Percentiles rank a stretch among this genome's conserved stretches.
These are phyloP conservation scores for Sycophaga agraensis DNA, from an alignment of 1,140 invertebrate species.

Conservation along the genomic window DNA sequence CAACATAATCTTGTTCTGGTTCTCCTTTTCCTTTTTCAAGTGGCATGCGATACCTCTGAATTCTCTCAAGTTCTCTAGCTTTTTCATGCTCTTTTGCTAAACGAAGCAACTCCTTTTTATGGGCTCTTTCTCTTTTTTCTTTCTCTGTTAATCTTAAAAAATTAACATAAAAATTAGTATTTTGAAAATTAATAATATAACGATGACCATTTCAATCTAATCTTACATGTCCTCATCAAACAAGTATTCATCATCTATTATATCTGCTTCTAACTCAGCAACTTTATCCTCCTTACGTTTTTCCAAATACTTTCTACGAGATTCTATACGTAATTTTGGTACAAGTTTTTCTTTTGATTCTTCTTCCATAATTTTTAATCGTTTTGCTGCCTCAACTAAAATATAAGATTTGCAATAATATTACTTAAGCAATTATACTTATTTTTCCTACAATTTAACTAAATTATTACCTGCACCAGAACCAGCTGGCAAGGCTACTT, in stretches of 20 bases:
- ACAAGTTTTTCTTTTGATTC: slow-evolving; percentile 84
- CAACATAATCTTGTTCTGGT: slow-evolving; percentile 74
- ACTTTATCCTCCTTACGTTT: slow-evolving; percentile 97
- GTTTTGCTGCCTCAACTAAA: slow-evolving; percentile 79
- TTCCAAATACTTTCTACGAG: slow-evolving; percentile 89
- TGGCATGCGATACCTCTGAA: slow-evolving; percentile 93
- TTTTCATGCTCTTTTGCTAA: slow-evolving; percentile 95
- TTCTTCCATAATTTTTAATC: slow-evolving; percentile 79
- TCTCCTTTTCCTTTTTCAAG: slow-evolving; percentile 64
- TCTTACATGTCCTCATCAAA: slow-evolving; percentile 85
- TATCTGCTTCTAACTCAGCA: slow-evolving; percentile 91
- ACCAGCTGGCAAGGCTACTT: slow-evolving; percentile 68
- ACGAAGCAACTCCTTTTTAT: slow-evolving; percentile 88
- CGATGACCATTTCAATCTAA: background rate
- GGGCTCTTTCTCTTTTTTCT: slow-evolving; percentile 81
- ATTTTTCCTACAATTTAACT: too few species aligned
- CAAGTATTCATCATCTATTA: slow-evolving; percentile 94
- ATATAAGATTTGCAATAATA: background rate
- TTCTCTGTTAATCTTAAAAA: slow-evolving; percentile 75
- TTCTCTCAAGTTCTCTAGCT: slow-evolving; percentile 86
- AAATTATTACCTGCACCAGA: slow-evolving; percentile 50
- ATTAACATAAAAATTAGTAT: slow-evolving; percentile 34
- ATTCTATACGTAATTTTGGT: slow-evolving; percentile 86
- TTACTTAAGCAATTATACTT: too few species aligned
- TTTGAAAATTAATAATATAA: background rate